Evolutionary conservation across 2,888 invertebrate species (phyloP).

Genomic region (Steromphala cineraria): DNA sequence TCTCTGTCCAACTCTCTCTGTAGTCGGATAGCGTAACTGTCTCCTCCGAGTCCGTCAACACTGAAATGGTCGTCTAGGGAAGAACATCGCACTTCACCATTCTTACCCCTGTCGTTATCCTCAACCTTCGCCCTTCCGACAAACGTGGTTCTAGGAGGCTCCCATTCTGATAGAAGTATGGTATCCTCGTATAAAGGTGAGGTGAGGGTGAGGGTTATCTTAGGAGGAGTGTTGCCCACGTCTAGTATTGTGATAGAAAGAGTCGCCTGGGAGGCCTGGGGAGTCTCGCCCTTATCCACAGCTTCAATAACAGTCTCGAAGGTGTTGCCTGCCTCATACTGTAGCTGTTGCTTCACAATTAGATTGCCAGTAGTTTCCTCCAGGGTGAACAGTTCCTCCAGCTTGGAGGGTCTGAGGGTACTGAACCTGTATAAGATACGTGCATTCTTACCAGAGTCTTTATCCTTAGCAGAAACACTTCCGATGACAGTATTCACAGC

Average conservation of each 20-base stretch:
- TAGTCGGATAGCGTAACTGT: conserved; percentile 44
- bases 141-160: conserved; percentile 87
- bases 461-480: conserved; percentile 87
- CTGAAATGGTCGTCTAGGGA: conserved; percentile 39
- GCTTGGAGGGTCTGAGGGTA: conserved; percentile 44
- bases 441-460: conserved; percentile 88
- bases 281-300: conserved; percentile 54
- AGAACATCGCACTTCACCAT: conserved; percentile 61
- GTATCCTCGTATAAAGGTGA: conserved; percentile 80
- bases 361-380: conserved; percentile 92
- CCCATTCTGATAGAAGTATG: conserved; percentile 78
- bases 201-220: conserved; percentile 88
- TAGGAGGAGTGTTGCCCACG: conserved; percentile 91
- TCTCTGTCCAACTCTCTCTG: conserved; percentile 65
- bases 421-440: conserved; percentile 75
- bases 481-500: conserved; percentile 51
- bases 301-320: conserved; percentile 83
- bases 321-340: conserved; percentile 82
- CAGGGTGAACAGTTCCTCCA: conserved; percentile 76
- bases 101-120: conserved; percentile 61
- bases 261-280: conserved; percentile 76
- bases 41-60: conserved; percentile 33
- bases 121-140: conserved; percentile 92
- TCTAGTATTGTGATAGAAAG: conserved; percentile 79
- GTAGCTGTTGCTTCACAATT: conserved; percentile 85